These are phyloP conservation scores for Tetragnatha versicolor DNA, from an alignment of 1,140 invertebrate genomes.

Conservation along the genomic window DNA sequence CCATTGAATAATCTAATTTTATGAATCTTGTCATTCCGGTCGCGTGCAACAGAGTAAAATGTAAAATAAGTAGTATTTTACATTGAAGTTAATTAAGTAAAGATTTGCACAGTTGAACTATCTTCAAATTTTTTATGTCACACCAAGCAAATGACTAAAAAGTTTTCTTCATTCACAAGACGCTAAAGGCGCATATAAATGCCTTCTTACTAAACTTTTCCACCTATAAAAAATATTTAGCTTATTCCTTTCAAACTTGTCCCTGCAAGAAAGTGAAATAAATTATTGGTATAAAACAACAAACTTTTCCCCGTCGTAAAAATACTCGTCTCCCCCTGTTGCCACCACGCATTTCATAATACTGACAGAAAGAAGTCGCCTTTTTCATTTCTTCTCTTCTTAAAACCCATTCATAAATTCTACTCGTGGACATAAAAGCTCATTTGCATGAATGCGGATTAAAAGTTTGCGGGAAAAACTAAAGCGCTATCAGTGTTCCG, in stretches of 20 bases:
- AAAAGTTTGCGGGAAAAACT: conserved; percentile 12
- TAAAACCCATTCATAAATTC: conserved; percentile 18
- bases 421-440: neutral
- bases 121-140: no score
- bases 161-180: no score
- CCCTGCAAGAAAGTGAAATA: neutral
- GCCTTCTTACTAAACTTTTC: no score
- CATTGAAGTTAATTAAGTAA: no score
- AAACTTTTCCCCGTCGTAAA: neutral
- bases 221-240: neutral
- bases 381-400: neutral
- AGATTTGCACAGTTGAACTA: no score
- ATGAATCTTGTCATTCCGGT: no score
- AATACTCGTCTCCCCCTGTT: neutral
- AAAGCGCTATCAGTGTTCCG: neutral
- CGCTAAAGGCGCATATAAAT: no score
- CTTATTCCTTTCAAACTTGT: neutral
- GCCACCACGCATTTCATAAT: neutral
- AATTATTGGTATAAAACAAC: conserved; percentile 1
- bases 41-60: no score
- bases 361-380: neutral
- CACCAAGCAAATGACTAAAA: no score
- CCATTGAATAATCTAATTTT: no score
- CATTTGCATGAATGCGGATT: conserved; percentile 39
- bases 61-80: no score